Conservation (phyloP, 2,888 invertebrate genomes). For the Nomada flava region DNA sequence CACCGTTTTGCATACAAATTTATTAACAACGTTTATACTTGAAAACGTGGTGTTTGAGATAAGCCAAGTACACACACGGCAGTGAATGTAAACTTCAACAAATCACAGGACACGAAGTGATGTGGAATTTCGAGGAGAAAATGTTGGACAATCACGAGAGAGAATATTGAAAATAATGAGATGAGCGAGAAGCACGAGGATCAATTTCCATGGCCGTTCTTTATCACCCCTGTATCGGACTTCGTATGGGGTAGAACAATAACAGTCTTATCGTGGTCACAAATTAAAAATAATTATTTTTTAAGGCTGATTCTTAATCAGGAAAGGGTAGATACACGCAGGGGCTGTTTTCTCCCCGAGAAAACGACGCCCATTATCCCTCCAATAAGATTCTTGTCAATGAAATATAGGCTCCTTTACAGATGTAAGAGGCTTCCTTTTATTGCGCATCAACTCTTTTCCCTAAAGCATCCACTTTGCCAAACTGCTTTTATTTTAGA, state of each 20-base stretch:
- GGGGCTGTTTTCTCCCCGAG: conserved; percentile 71
- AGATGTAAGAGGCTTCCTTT: conserved; percentile 77
- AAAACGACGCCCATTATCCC: conserved; percentile 81
- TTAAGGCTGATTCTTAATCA: conserved; percentile 82
- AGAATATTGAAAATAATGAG: conserved; percentile 76
- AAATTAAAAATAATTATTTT: conserved; percentile 84
- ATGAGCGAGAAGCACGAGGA: conserved; percentile 79
- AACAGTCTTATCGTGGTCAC: conserved; percentile 81
- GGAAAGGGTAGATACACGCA: conserved; percentile 65
- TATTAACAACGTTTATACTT: neutral
- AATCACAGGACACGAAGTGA: neutral
- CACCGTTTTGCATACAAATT: conserved; percentile 8
- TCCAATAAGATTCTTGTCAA: conserved; percentile 84
- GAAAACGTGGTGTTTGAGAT: conserved; percentile 24
- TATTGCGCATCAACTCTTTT: conserved; percentile 81
- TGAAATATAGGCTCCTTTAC: conserved; percentile 83
- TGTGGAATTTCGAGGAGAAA: conserved; percentile 59
- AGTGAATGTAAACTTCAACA: conserved; percentile 1
- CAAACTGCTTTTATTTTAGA: conserved; percentile 76
- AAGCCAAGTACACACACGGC: conserved; percentile 19
- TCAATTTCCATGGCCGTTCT: conserved; percentile 56
- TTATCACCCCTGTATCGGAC: conserved; percentile 54
- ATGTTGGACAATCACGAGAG: conserved; percentile 75
- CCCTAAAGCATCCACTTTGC: conserved; percentile 68
- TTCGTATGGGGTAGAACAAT: conserved; percentile 71